Percentiles rank a stretch among this genome's conserved stretches.
These are phyloP conservation scores for Clavelina lepadiformis DNA, from an alignment of 23 tunicate species.

Conservation along the genomic window DNA sequence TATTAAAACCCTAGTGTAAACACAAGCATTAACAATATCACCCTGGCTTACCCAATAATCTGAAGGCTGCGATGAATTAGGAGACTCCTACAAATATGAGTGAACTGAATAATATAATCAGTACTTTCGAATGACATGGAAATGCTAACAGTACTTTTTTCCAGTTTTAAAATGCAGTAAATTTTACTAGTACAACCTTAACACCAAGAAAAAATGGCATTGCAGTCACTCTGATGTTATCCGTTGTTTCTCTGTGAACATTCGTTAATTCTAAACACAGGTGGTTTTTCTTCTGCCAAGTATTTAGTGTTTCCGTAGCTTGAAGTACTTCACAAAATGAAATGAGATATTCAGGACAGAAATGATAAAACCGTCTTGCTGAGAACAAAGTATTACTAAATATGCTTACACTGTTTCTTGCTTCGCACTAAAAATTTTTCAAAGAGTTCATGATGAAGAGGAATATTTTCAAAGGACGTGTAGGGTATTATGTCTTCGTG, in stretches of 20 bases:
- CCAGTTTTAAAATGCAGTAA: too few species aligned
- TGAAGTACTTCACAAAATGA: constrained; percentile 18
- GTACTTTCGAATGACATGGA: background rate
- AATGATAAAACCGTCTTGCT: too few species aligned
- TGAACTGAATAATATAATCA: too few species aligned
- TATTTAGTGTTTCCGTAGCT: constrained; percentile 43
- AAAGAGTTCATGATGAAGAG: constrained; percentile 68
- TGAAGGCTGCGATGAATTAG: too few species aligned
- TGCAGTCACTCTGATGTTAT: constrained; percentile 73
- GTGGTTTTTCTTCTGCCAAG: constrained; percentile 84
- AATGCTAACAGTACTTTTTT: background rate
- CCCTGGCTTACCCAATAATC: too few species aligned
- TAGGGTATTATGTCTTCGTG: constrained; percentile 85
- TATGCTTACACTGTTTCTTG: background rate
- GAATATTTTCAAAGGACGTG: constrained; percentile 65
- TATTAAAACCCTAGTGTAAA: too few species aligned
- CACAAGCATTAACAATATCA: too few species aligned
- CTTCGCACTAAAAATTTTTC: constrained; percentile 39
- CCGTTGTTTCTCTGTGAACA: constrained; percentile 82
- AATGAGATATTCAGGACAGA: background rate
- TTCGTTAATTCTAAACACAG: constrained; percentile 68
- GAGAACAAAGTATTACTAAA: background rate
- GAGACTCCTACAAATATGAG: too few species aligned
- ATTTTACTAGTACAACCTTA: too few species aligned
- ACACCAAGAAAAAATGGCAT: constrained; percentile 89